Conservation (phyloP, 1,140 invertebrate genomes). For the Drosophila pruinosa region DNA sequence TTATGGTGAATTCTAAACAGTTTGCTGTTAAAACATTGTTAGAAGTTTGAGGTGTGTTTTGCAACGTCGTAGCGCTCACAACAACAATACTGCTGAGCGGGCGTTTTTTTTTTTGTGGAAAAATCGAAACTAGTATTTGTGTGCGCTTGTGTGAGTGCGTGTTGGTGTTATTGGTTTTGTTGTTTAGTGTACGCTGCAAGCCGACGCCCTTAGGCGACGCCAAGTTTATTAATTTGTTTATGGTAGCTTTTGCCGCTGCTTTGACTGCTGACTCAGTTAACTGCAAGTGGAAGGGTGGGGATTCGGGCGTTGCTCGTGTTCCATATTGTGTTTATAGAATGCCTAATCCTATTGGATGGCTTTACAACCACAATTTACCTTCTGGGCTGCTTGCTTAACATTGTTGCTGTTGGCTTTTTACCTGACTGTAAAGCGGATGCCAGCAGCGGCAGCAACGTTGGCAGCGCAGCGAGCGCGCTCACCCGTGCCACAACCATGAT, state of each 20-base stretch:
- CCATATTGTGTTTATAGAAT: neutral
- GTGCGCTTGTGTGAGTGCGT: constrained; percentile 33
- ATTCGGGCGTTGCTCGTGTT: constrained; percentile 1
- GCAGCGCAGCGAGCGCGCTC: neutral
- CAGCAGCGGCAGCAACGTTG: constrained; percentile 6
- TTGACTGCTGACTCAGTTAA: constrained; percentile 21
- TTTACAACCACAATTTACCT: neutral
- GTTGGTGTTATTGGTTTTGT: constrained; percentile 69
- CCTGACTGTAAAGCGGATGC: neutral
- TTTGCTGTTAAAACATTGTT: constrained; percentile 13
- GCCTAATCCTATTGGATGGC: constrained; percentile 52
- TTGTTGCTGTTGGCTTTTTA: constrained; percentile 4
- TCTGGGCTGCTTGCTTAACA: constrained; percentile 3
- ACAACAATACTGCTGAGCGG: constrained; percentile 54
- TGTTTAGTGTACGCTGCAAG: constrained; percentile 53
- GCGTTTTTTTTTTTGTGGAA: constrained; percentile 70
- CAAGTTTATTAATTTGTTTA: constrained; percentile 66
- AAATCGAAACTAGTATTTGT: constrained; percentile 58
- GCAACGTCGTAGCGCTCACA: constrained; percentile 16
- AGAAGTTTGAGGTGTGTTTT: constrained; percentile 44
- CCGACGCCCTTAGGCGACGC: constrained; percentile 71
- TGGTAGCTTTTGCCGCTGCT: constrained; percentile 4
- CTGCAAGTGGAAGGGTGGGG: neutral
- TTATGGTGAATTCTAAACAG: neutral
- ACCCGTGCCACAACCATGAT: constrained; percentile 23